A percentile compares a stretch with the other conserved stretches of the same genome.
Conservation (phyloP, 1,140 invertebrate species). For the Zaprionus davidi region DNA sequence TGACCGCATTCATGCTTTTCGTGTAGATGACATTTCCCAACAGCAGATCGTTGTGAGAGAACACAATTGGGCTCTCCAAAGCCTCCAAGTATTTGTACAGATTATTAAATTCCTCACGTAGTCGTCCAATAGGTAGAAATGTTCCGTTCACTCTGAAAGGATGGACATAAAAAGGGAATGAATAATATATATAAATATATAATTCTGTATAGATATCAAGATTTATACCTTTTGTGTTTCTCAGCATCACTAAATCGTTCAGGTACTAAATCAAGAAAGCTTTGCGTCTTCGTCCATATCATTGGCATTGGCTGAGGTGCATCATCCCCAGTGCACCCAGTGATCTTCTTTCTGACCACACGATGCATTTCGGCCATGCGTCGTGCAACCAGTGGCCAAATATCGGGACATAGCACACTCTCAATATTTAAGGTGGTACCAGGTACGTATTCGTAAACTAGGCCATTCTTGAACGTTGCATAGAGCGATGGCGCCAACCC, state of each 20-base stretch:
- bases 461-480: conserved; percentile 96
- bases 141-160: conserved; percentile 89
- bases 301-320: conserved; percentile 85
- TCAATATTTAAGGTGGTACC: conserved; percentile 91
- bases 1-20: conserved; percentile 88
- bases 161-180: too few relatives aligned
- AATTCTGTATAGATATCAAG: not conserved
- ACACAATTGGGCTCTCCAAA: conserved; percentile 93
- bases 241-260: conserved; percentile 86
- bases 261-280: conserved; percentile 90
- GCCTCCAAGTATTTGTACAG: conserved; percentile 88
- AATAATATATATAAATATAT: not conserved
- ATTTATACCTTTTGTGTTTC: conserved; percentile 87
- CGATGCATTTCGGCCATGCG: conserved; percentile 93
- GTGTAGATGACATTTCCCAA: conserved; percentile 96
- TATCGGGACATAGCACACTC: conserved; percentile 88
- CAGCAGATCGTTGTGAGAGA: conserved; percentile 98
- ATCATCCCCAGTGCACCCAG: conserved; percentile 4
- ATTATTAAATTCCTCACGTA: conserved; percentile 89
- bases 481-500: conserved; percentile 94
- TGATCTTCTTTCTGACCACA: conserved; percentile 76
- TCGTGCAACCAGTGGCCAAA: conserved; percentile 91
- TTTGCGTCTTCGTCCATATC: conserved; percentile 90
- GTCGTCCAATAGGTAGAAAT: conserved; percentile 87
- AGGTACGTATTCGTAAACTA: conserved; percentile 95